Evolutionary conservation across 1,140 invertebrate species (phyloP).

Genomic region (Heliconius hermathena): DNA sequence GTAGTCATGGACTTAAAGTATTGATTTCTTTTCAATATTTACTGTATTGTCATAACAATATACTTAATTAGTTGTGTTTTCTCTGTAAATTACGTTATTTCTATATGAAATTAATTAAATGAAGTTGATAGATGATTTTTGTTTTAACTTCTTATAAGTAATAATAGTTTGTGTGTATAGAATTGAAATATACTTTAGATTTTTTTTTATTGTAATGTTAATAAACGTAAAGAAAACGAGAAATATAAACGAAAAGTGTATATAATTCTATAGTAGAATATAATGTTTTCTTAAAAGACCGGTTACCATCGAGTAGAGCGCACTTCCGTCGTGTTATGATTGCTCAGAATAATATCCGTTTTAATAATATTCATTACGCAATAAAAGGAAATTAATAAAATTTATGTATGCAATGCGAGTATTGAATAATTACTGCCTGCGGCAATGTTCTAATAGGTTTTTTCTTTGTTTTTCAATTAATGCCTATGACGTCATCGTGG

Average conservation of each 20-base stretch:
- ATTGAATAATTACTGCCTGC: background rate
- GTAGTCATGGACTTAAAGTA: too few species aligned
- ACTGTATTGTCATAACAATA: too few species aligned
- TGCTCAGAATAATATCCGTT: background rate
- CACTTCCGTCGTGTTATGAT: slow-evolving; percentile 4
- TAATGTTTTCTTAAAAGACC: background rate
- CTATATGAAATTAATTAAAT: too few species aligned
- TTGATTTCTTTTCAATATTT: too few species aligned
- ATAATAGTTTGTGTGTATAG: background rate
- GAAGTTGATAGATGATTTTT: too few species aligned
- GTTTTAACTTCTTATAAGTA: too few species aligned
- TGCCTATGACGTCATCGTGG: too few species aligned
- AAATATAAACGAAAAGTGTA: background rate
- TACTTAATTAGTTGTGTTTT: too few species aligned
- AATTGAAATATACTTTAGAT: too few species aligned
- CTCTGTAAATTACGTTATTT: too few species aligned
- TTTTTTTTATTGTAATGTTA: too few species aligned
- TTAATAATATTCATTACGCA: background rate
- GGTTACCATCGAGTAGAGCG: background rate
- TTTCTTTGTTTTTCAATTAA: background rate
- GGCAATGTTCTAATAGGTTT: background rate
- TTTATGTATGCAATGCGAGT: background rate
- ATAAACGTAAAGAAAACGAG: background rate
- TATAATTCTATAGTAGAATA: background rate
- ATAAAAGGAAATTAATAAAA: background rate